Evolutionary conservation across 2,113 vertebrate genomes (phyloP), one percentile per base, ranked within the genome.

Genomic region (Entelurus aequoreus): DNA sequence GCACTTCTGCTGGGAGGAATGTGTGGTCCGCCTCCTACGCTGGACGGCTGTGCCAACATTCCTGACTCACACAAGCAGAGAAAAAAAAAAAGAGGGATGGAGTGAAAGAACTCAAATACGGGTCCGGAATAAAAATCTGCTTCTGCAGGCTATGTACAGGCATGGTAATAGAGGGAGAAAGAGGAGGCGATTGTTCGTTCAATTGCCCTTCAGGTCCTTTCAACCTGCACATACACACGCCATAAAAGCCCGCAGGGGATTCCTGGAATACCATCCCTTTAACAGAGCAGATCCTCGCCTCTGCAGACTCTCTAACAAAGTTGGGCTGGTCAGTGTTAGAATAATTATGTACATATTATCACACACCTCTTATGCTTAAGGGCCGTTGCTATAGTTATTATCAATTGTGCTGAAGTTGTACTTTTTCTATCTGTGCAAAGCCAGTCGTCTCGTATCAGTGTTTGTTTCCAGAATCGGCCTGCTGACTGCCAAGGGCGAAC

Each of bases 1-100:
- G 88, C 86, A 89, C 84, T 88, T 92, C 90, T 84, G 61, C 79
- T 80, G 71, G 66, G 86, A 91, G 88, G 91, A 94, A 94, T 93
- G 88, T 88, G 83, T 76, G 82, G 79, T 84, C 83, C 63, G 84
- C 82, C 87, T 93, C 90, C 84, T 87, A 84, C 80, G 77, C 82
- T 69, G 73, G 78, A 75, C 57, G 63, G 67, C 78, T 75, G 75
- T 82, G 83, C 86, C 86, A 87, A 87, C 86, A 88, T 88, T 87
- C 84, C 84, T 74, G 70, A 71, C 83, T 71, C 79, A 80, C 72
- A 82, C 59, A 84, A 72, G 72, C 72, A 65, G 66, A 76, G 63
- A 70, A 68, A 68, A 16, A 60, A 62, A 46, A 54, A 36, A 48
- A 67, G 56, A 66, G 70, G 52, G 62, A 76, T 47, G 21, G 6